phyloP scores from a whole-genome alignment of 2,797 vertebrate species.

The Acestrorhynchus altus region DNA sequence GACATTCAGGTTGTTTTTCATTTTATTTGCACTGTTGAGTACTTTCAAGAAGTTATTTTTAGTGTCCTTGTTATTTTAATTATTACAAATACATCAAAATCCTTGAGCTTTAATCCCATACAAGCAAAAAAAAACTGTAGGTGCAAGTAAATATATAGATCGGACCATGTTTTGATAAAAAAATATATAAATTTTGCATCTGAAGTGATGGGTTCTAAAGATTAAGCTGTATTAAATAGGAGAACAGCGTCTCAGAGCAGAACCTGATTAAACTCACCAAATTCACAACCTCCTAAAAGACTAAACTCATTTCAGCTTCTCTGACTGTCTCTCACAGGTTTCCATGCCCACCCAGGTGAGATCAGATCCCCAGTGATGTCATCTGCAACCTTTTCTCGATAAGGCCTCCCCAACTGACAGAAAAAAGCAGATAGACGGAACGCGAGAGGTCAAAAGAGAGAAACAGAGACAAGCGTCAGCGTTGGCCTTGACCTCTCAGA shows the following conservation, averaged over 20 bases:
- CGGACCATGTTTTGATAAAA: too few species aligned
- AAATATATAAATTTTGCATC: too few species aligned
- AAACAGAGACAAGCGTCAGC: slow-evolving; percentile 31
- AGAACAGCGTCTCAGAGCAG: not conserved
- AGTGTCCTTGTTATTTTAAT: too few species aligned
- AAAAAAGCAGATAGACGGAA: not conserved
- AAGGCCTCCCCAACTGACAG: not conserved
- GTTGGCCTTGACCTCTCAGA: slow-evolving; percentile 42
- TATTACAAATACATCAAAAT: too few species aligned
- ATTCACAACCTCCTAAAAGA: not conserved
- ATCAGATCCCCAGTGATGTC: slow-evolving; percentile 6
- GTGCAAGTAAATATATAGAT: too few species aligned
- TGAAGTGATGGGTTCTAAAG: too few species aligned
- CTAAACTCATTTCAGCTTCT: not conserved
- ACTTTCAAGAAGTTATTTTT: too few species aligned
- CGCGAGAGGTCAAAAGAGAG: not conserved
- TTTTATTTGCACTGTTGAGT: too few species aligned
- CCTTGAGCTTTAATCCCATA: too few species aligned
- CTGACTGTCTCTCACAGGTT: not conserved
- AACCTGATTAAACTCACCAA: not conserved
- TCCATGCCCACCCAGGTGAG: not conserved
- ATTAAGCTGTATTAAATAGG: too few species aligned
- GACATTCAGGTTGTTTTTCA: too few species aligned
- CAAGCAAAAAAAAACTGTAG: too few species aligned
- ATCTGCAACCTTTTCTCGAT: slow-evolving; percentile 18